Conservation (phyloP, 2,888 invertebrate genomes). For the Drosophila anomalipes region DNA sequence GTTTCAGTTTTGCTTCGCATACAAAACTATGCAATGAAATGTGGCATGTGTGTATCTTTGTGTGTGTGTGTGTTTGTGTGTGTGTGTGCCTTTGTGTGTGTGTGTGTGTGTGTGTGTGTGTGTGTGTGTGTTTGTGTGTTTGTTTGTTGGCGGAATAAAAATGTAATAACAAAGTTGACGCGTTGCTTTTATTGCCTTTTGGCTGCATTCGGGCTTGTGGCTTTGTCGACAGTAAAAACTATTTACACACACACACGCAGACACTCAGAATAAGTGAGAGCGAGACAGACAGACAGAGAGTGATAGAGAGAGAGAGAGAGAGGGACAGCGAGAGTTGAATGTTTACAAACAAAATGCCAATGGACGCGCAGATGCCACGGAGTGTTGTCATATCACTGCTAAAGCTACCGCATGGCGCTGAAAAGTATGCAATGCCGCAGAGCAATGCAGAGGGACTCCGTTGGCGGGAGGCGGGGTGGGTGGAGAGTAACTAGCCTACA, state of each 20-base stretch:
- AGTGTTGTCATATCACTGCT: slow-evolving; percentile 70
- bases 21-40: slow-evolving; percentile 60
- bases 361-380: slow-evolving; percentile 69
- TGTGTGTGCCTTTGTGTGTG: slow-evolving; percentile 7
- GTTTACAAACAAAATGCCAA: slow-evolving; percentile 78
- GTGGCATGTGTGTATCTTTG: slow-evolving; percentile 11
- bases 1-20: slow-evolving; percentile 53
- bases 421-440: slow-evolving; percentile 62
- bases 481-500: not conserved
- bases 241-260: slow-evolving; percentile 53
- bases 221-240: slow-evolving; percentile 65
- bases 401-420: slow-evolving; percentile 69
- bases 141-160: slow-evolving; percentile 56
- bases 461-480: not conserved
- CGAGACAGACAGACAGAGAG: slow-evolving; percentile 8
- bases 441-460: not conserved
- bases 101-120: slow-evolving; percentile 16
- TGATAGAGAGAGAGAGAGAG: slow-evolving; percentile 6
- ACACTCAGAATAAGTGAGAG: not conserved
- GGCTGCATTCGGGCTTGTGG: slow-evolving; percentile 51
- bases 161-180: slow-evolving; percentile 77
- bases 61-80: no score
- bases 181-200: slow-evolving; percentile 72
- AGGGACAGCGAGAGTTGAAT: slow-evolving; percentile 21
- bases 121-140: slow-evolving; percentile 8